Evolutionary conservation across 2,797 vertebrate species (phyloP).

Genomic region (Halcyon leucocephala): DNA sequence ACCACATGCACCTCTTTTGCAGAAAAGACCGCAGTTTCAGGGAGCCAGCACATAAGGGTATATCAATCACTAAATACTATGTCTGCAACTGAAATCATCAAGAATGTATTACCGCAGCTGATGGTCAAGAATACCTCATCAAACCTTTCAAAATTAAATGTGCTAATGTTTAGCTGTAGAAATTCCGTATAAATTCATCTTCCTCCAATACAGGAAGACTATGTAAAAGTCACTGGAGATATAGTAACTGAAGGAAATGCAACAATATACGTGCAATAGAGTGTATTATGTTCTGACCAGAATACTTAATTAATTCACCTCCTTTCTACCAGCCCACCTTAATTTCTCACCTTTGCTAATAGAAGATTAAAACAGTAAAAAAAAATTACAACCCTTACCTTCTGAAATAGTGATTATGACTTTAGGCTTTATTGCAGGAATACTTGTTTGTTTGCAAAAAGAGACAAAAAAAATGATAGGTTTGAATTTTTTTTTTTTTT

Average conservation of each 20-base stretch:
- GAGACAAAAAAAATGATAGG: neutral
- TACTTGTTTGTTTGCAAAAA: neutral
- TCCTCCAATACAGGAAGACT: neutral
- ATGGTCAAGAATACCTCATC: neutral
- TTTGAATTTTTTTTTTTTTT: neutral
- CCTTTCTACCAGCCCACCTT: neutral
- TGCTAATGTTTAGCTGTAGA: neutral
- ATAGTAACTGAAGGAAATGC: neutral
- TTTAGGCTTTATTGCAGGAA: neutral
- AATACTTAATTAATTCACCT: neutral
- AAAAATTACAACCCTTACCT: neutral
- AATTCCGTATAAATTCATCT: neutral
- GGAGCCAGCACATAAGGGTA: neutral
- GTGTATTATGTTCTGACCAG: neutral
- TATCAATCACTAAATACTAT: neutral
- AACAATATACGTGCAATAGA: rapidly evolving
- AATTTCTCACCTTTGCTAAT: neutral
- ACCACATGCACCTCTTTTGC: neutral
- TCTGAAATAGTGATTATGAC: neutral
- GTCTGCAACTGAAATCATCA: neutral
- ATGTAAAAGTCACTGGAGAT: neutral
- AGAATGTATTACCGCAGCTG: neutral
- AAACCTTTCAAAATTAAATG: neutral
- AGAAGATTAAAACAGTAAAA: neutral
- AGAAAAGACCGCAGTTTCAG: neutral